A percentile compares a stretch with the other conserved stretches of the same genome.
These are phyloP conservation scores for Osedax fenrisi DNA, from an alignment of 2,888 invertebrate genomes.

Conservation along the genomic window DNA sequence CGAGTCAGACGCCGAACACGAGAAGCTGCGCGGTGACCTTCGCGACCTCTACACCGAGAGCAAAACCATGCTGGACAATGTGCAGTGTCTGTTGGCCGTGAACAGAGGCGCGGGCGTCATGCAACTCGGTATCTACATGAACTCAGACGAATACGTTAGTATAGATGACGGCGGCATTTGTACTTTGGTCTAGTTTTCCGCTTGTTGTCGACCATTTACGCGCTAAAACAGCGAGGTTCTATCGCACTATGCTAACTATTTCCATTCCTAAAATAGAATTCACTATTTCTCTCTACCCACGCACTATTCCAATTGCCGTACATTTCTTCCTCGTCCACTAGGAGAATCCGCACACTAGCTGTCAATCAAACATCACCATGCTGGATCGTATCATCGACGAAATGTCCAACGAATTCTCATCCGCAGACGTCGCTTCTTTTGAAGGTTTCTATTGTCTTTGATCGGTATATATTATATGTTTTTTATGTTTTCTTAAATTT, in stretches of 20 bases:
- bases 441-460: too few species aligned
- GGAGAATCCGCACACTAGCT: background rate
- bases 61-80: background rate
- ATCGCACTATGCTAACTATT: too few species aligned
- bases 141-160: background rate
- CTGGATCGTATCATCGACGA: background rate
- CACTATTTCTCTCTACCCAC: too few species aligned
- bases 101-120: background rate
- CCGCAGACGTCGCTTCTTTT: background rate
- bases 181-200: too few species aligned
- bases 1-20: background rate
- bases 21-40: background rate
- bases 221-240: too few species aligned
- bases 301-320: too few species aligned
- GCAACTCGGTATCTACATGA: background rate
- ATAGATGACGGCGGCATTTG: too few species aligned
- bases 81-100: background rate
- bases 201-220: too few species aligned
- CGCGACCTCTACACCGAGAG: background rate
- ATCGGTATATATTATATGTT: too few species aligned
- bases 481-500: too few species aligned
- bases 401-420: background rate
- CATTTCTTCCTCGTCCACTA: too few species aligned
- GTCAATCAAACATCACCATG: background rate
- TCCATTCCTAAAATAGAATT: too few species aligned